These are phyloP conservation scores for Triops cancriformis DNA, from an alignment of 1,140 invertebrate genomes.

Conservation along the genomic window DNA sequence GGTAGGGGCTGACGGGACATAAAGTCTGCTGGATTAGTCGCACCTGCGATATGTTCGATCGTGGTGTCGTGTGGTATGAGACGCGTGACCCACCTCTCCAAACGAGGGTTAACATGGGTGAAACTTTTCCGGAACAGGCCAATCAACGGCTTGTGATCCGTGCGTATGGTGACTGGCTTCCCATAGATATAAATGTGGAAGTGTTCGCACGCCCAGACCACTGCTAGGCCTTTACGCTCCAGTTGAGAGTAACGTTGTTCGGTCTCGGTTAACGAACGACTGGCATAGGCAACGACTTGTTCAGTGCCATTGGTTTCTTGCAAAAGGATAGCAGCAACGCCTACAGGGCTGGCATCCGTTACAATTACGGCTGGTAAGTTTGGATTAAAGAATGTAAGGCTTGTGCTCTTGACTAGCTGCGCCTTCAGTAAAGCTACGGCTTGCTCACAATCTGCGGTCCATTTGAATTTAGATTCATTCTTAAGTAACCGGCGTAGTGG, in stretches of 20 bases:
- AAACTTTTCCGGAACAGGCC: constrained; percentile 33
- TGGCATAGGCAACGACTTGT: constrained; percentile 34
- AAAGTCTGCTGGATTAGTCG: too few relatives aligned
- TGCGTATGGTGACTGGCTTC: constrained; percentile 36
- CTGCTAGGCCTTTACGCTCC: constrained; percentile 40
- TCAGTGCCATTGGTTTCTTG: constrained; percentile 29
- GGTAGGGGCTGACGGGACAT: too few relatives aligned
- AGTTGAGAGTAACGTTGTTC: constrained; percentile 39
- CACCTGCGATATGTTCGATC: too few relatives aligned
- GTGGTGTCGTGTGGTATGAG: neutral
- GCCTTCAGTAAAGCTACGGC: too few relatives aligned
- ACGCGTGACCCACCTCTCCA: neutral
- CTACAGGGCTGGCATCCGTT: constrained; percentile 38
- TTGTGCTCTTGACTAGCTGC: too few relatives aligned
- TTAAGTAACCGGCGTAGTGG: too few relatives aligned
- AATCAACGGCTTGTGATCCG: constrained; percentile 40
- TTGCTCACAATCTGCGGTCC: too few relatives aligned
- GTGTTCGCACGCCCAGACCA: constrained; percentile 39
- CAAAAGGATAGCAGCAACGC: constrained; percentile 38
- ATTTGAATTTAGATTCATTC: too few relatives aligned
- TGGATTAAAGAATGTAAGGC: constrained; percentile 35
- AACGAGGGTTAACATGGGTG: neutral
- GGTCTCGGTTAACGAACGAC: constrained; percentile 34
- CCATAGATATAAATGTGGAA: constrained; percentile 40
- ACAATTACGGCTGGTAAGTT: constrained; percentile 34